Conservation (phyloP, 2,113 vertebrate genomes). For the Pomatorhinus ruficollis region DNA sequence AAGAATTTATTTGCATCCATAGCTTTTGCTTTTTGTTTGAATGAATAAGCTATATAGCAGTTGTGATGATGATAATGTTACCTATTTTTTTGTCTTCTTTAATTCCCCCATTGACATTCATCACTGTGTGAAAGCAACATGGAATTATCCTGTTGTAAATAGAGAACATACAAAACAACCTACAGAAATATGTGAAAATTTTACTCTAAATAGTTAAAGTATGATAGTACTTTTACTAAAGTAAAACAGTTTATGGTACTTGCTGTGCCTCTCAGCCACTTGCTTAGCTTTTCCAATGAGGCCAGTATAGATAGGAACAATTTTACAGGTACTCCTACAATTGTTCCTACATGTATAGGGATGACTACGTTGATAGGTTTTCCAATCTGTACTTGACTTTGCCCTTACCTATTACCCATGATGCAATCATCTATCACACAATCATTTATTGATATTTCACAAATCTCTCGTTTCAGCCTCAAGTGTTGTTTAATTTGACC, state of each 20-base stretch:
- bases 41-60: neutral
- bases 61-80: neutral
- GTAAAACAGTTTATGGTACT: neutral
- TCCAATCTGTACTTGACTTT: neutral
- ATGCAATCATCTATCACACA: neutral
- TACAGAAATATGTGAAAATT: neutral
- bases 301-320: neutral
- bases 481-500: neutral
- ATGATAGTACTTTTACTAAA: neutral
- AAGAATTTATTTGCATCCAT: neutral
- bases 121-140: neutral
- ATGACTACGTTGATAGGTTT: neutral
- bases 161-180: neutral
- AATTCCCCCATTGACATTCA: neutral
- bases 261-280: neutral
- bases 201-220: neutral
- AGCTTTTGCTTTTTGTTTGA: neutral
- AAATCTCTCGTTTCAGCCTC: neutral
- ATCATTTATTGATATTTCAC: neutral
- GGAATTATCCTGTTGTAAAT: neutral
- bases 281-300: neutral
- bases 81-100: neutral
- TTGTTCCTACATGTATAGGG: neutral
- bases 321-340: neutral
- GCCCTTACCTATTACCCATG: neutral